These are phyloP conservation scores for Synergus itoensis DNA, from an alignment of 2,888 invertebrate genomes.

Conservation along the genomic window DNA sequence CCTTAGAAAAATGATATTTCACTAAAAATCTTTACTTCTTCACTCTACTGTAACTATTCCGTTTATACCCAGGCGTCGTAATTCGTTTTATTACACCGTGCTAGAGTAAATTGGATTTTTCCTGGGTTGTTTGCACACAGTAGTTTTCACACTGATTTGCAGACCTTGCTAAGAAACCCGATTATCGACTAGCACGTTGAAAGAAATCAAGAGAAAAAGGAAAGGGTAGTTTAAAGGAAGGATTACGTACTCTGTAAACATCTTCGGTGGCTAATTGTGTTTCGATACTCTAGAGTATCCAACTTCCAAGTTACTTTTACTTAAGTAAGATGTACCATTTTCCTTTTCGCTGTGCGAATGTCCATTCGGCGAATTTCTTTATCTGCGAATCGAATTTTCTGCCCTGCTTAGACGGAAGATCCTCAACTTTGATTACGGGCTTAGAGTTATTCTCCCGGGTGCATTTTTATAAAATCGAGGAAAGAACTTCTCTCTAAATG, in stretches of 20 bases:
- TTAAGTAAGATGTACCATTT: constrained; percentile 26
- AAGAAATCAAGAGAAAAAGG: constrained; percentile 39
- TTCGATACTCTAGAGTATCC: constrained; percentile 24
- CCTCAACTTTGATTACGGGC: constrained; percentile 14
- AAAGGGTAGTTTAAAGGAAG: constrained; percentile 36
- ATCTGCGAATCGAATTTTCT: not conserved
- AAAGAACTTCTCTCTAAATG: not conserved
- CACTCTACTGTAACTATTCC: not conserved
- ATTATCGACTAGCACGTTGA: constrained; percentile 39
- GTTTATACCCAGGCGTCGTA: constrained; percentile 1
- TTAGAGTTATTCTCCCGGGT: not conserved
- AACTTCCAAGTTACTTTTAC: constrained; percentile 20
- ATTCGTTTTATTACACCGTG: constrained; percentile 21
- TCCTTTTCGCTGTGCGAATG: constrained; percentile 2
- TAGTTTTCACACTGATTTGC: constrained; percentile 42
- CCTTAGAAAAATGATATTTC: not conserved
- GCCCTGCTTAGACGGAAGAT: not conserved
- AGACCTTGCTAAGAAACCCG: constrained; percentile 41
- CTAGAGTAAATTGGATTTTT: constrained; percentile 46
- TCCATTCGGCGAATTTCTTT: constrained; percentile 14
- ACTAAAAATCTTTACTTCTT: not conserved
- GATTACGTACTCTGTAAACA: constrained; percentile 38
- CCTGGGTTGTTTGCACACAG: constrained; percentile 41
- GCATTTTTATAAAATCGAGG: constrained; percentile 2
- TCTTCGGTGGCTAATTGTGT: constrained; percentile 37